A percentile compares a stretch with the other conserved stretches of the same genome.
Conservation (phyloP, 2,113 vertebrate species). For the Erythrolamprus reginae region DNA sequence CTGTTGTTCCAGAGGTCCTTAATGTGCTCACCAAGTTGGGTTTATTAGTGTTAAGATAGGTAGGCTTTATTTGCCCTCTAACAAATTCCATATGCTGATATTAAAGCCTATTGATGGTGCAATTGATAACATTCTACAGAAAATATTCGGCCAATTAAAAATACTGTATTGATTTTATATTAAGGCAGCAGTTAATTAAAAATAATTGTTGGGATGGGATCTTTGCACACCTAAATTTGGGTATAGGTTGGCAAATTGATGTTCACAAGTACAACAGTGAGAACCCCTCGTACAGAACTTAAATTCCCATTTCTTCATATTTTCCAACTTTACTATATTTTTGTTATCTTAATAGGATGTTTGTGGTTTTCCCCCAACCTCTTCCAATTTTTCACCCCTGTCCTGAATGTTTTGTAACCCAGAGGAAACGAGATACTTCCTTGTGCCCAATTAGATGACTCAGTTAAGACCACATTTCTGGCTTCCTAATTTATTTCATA, state of each 20-base stretch:
- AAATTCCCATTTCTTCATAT: neutral
- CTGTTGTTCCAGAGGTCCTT: neutral
- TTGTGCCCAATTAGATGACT: neutral
- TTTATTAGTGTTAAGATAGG: neutral
- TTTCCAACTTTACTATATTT: neutral
- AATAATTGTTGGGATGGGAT: neutral
- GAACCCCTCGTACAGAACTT: neutral
- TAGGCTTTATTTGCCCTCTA: neutral
- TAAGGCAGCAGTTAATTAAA: neutral
- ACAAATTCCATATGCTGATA: neutral
- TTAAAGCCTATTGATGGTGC: neutral
- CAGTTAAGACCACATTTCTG: neutral
- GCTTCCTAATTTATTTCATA: neutral
- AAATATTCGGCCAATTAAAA: neutral
- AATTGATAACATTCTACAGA: too few species aligned
- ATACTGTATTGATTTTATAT: neutral
- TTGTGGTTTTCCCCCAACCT: too few species aligned
- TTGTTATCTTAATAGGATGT: neutral
- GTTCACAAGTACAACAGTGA: neutral
- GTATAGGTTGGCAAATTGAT: neutral
- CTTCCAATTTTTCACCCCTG: neutral
- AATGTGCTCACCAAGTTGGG: neutral
- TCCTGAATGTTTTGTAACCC: neutral
- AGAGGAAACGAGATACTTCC: neutral
- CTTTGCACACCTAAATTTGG: neutral